A percentile compares a stretch with the other conserved stretches of the same genome.
These are phyloP conservation scores for Elgaria multicarinata DNA, from an alignment of 2,113 vertebrate species.

Conservation along the genomic window DNA sequence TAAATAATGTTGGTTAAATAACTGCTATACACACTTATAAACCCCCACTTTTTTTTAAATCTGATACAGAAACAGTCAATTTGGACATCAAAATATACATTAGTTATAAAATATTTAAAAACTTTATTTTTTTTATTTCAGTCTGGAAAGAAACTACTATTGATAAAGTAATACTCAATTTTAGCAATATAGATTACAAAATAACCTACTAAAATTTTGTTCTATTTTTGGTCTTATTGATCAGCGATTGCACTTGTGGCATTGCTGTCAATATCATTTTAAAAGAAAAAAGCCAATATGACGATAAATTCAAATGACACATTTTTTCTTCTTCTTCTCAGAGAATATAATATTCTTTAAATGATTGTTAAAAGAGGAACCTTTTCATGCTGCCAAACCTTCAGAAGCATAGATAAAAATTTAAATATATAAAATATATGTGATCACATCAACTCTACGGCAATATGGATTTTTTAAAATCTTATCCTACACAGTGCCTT, in stretches of 20 bases:
- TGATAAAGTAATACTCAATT: conserved; percentile 76
- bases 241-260: conserved; percentile 67
- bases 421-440: conserved; percentile 86
- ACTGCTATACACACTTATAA: conserved; percentile 66
- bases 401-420: conserved; percentile 79
- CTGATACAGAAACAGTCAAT: conserved; percentile 77
- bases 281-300: conserved; percentile 76
- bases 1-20: conserved; percentile 65
- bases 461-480: conserved; percentile 66
- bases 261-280: conserved; percentile 74
- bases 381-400: conserved; percentile 73
- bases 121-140: conserved; percentile 78
- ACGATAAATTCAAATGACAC: conserved; percentile 73
- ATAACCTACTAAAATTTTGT: conserved; percentile 74
- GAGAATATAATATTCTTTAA: conserved; percentile 76
- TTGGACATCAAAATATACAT: conserved; percentile 84
- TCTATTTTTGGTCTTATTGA: conserved; percentile 80
- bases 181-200: conserved; percentile 85
- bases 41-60: conserved; percentile 65
- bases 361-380: conserved; percentile 78
- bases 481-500: conserved; percentile 69
- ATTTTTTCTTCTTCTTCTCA: conserved; percentile 67
- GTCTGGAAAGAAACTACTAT: conserved; percentile 76
- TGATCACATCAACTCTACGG: conserved; percentile 67
- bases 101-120: conserved; percentile 84